Evolutionary conservation across 2,797 vertebrate genomes (phyloP).

Genomic region (Crenichthys baileyi): DNA sequence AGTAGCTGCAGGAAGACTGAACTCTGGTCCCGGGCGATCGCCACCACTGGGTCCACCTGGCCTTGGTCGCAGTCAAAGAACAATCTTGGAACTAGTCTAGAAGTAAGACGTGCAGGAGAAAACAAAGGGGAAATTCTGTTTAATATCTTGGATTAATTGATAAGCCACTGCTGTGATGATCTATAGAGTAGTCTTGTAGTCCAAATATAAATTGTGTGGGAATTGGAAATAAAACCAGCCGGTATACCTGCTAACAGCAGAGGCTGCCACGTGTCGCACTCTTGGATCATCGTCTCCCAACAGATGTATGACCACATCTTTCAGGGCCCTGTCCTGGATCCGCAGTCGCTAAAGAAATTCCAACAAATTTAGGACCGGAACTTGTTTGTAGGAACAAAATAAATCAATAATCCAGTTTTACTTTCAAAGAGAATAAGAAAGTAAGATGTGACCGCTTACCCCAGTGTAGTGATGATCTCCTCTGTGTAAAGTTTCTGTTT

Average conservation of each 20-base stretch:
- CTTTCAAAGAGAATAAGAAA: background rate
- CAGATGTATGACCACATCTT: constrained; percentile 87
- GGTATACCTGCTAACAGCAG: constrained; percentile 86
- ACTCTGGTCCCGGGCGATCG: constrained; percentile 94
- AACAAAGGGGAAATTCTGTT: too few species aligned
- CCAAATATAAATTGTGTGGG: background rate
- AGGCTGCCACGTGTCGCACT: constrained; percentile 91
- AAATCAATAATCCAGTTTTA: background rate
- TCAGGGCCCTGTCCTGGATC: constrained; percentile 91
- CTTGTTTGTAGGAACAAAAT: background rate
- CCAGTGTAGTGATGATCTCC: constrained; percentile 93
- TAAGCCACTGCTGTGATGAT: background rate
- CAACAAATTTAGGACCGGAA: background rate
- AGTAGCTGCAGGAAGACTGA: constrained; percentile 93
- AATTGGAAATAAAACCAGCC: background rate
- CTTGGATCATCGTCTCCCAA: constrained; percentile 96
- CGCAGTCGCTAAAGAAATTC: constrained; percentile 80
- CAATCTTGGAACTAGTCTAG: constrained; percentile 90
- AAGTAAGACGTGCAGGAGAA: background rate
- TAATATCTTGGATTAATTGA: background rate
- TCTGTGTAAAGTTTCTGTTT: constrained; percentile 87
- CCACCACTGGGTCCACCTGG: constrained; percentile 94
- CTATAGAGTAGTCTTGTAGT: background rate
- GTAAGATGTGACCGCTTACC: constrained; percentile 74
- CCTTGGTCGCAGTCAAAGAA: constrained; percentile 96